A percentile compares a stretch with the other conserved stretches of the same genome.
These are phyloP conservation scores for Drosophila busckii DNA, from an alignment of 1,140 invertebrate genomes.

Conservation along the genomic window DNA sequence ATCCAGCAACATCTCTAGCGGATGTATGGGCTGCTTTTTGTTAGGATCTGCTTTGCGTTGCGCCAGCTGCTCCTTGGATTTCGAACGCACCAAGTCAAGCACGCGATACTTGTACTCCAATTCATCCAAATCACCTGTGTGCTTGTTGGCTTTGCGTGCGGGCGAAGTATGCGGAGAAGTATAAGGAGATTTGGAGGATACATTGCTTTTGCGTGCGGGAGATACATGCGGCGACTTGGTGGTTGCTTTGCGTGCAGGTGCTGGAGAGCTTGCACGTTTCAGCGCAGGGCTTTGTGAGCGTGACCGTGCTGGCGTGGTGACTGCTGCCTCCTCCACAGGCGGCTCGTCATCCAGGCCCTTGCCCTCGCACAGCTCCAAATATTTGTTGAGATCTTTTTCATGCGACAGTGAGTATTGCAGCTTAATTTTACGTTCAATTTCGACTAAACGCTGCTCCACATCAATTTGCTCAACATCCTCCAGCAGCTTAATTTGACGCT, in stretches of 20 bases:
- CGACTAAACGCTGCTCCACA: constrained; percentile 61
- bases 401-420: constrained; percentile 70
- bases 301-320: constrained; percentile 12
- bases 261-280: constrained; percentile 34
- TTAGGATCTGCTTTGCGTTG: constrained; percentile 54
- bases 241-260: constrained; percentile 26
- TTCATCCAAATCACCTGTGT: constrained; percentile 55
- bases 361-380: constrained; percentile 64
- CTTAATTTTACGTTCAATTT: constrained; percentile 73
- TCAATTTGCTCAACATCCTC: constrained; percentile 76
- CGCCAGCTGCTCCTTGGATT: constrained; percentile 59
- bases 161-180: constrained; percentile 55
- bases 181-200: constrained; percentile 41
- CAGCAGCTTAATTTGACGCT: constrained; percentile 67
- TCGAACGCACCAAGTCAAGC: constrained; percentile 61
- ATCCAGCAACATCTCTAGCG: constrained; percentile 67
- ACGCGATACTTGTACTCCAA: constrained; percentile 68
- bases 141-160: constrained; percentile 15
- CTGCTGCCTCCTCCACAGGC: not conserved
- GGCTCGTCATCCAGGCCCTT: constrained; percentile 60
- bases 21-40: constrained; percentile 62
- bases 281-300: constrained; percentile 23
- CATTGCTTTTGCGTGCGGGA: constrained; percentile 34
- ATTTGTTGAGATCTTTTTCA: constrained; percentile 71
- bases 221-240: constrained; percentile 52